Conservation (phyloP, 2,797 vertebrate genomes). For the Pseudomugil tenellus region DNA sequence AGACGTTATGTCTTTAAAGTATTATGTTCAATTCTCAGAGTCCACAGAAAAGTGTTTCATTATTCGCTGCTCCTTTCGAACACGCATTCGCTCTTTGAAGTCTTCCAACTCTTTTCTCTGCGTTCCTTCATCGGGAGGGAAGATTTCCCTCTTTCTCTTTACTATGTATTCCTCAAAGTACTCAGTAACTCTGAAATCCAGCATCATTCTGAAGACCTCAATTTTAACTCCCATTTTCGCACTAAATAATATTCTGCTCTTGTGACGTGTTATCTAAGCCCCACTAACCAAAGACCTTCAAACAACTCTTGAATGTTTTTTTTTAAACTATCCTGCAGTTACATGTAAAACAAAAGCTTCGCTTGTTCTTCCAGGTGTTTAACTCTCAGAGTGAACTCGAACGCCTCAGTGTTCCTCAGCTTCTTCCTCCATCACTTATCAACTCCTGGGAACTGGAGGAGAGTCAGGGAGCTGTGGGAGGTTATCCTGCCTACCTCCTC, state of each 20-base stretch:
- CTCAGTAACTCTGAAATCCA: conserved; percentile 90
- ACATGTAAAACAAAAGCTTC: not conserved
- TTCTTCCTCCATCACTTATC: conserved; percentile 87
- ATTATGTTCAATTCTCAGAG: conserved; percentile 65
- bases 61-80: conserved; percentile 78
- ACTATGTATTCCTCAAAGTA: conserved; percentile 91
- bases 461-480: conserved; percentile 84
- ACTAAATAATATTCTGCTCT: too few relatives aligned
- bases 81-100: conserved; percentile 85
- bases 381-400: not conserved
- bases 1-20: not conserved
- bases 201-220: conserved; percentile 89
- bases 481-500: conserved; percentile 84
- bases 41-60: conserved; percentile 62
- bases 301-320: too few relatives aligned
- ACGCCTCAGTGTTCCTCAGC: conserved; percentile 66
- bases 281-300: too few relatives aligned
- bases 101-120: conserved; percentile 86
- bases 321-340: not conserved
- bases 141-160: conserved; percentile 91
- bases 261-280: too few relatives aligned
- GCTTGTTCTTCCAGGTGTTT: conserved; percentile 19
- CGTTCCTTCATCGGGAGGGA: conserved; percentile 82
- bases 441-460: conserved; percentile 89
- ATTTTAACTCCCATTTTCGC: conserved; percentile 88